Conservation (phyloP, 1,140 invertebrate genomes). For the Potamilus streckersoni region DNA sequence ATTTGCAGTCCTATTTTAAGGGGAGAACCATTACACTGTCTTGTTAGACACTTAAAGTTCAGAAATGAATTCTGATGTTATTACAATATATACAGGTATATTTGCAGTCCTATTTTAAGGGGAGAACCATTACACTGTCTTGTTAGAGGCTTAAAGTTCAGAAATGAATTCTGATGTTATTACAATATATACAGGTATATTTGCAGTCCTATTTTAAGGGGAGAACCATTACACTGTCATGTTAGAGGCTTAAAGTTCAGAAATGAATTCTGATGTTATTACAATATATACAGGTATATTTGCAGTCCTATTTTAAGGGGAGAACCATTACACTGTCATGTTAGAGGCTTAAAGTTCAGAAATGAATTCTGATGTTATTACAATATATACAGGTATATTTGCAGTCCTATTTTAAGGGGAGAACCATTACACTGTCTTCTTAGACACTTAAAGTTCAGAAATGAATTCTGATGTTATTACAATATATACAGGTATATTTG, state of each 20-base stretch:
- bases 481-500: constrained; percentile 24
- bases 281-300: not conserved
- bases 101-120: constrained; percentile 69
- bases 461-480: constrained; percentile 70
- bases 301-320: constrained; percentile 70
- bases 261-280: constrained; percentile 74
- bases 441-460: constrained; percentile 84
- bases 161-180: constrained; percentile 80
- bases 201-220: constrained; percentile 70
- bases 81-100: not conserved
- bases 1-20: constrained; percentile 70
- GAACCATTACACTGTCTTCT: constrained; percentile 69
- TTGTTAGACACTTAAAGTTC: constrained; percentile 78
- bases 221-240: constrained; percentile 63
- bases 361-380: constrained; percentile 72
- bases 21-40: constrained; percentile 63
- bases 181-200: not conserved
- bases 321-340: constrained; percentile 63
- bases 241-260: constrained; percentile 82
- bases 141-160: constrained; percentile 80
- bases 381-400: constrained; percentile 23
- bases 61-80: constrained; percentile 77
- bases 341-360: constrained; percentile 84
- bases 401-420: constrained; percentile 69
- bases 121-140: constrained; percentile 64